Base-by-base conservation (phyloP, 1,140 invertebrate species). In the Lucilia cuprina region DNA sequence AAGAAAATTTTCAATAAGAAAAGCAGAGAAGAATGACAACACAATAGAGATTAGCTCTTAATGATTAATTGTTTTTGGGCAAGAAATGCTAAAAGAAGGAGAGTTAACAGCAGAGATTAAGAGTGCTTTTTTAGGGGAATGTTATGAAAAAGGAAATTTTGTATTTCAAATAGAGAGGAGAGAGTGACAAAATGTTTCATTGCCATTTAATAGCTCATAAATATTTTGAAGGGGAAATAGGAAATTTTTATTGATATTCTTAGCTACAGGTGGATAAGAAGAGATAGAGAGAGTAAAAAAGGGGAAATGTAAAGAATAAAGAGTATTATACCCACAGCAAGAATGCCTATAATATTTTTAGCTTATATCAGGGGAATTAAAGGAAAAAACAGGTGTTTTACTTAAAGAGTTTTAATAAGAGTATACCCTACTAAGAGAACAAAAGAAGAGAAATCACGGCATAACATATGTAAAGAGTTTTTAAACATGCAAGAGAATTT, bases 231-330 rank as follows among this genome's bases (percentile, higher is more conserved):
- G 50, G 50, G 50, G 50, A 55, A 55, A 12, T 55, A 17, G 50
- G 17, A 12, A n/a, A 55, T 5, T 55, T 55, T 17, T 13, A 14
- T 55, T 55, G 0, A 55, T 3, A 55, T 10, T 10, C 10, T 70
- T 70, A 70, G 65, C 65, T 70, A 70, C 65, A 70, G 65, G 65
- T 70, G 65, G 65, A 70, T 70, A 70, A 70, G 9, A 55, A 55
- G 50, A 55, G 50, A 55, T 2, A 41, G 25, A 41, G n/a, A n/a
- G n/a, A n/a, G n/a, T n/a, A n/a, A n/a, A 8, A 2, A 41, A 41
- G 41, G 41, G 41, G 41, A 41, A 60, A 7, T 60, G 0, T 60
- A 5, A 21, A 21, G 65, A 8, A 5, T 0, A 21, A 70, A 70
- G 65, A 70, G 19, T 25, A 70, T 7, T 21, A 25, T 7, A 70